A percentile compares a stretch with the other conserved stretches of the same genome.
Evolutionary conservation across 2,797 vertebrate genomes (phyloP).

Genomic region (Sandelia bainsii): DNA sequence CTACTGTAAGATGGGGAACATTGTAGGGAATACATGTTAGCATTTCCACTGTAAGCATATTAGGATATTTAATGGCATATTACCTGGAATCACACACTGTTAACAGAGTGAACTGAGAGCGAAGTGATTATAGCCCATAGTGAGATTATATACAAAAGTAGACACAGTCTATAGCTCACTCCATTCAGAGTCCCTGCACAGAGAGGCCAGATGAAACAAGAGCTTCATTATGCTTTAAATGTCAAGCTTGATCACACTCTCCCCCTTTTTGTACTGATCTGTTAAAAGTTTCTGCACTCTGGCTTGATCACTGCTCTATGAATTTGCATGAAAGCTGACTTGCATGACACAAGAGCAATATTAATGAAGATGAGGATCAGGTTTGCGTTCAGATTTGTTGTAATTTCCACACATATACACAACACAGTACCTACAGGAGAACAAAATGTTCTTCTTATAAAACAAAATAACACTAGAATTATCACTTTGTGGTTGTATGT

Average conservation of each 20-base stretch:
- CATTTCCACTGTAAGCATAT: neutral
- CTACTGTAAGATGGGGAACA: no score
- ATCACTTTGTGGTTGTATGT: no score
- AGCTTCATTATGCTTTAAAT: conserved; percentile 51
- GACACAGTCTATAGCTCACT: conserved; percentile 71
- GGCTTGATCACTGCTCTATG: conserved; percentile 27
- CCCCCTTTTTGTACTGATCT: conserved; percentile 17
- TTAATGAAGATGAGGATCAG: conserved; percentile 19
- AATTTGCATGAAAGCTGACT: conserved; percentile 37
- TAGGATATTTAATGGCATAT: neutral
- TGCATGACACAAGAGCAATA: conserved; percentile 24
- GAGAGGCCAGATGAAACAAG: conserved; percentile 36
- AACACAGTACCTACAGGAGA: neutral
- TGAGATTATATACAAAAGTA: conserved; percentile 68
- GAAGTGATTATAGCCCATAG: conserved; percentile 53
- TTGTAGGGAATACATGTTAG: neutral
- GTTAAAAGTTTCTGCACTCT: conserved; percentile 38
- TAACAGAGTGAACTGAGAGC: conserved; percentile 19
- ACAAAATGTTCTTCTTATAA: neutral
- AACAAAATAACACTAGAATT: no score
- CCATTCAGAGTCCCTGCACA: conserved; percentile 75
- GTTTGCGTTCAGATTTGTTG: neutral
- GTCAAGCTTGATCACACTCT: conserved; percentile 55
- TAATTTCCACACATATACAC: neutral
- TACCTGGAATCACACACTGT: conserved; percentile 10